Base-by-base conservation (phyloP, 2,113 vertebrate species). In the Perca schrenkii region DNA sequence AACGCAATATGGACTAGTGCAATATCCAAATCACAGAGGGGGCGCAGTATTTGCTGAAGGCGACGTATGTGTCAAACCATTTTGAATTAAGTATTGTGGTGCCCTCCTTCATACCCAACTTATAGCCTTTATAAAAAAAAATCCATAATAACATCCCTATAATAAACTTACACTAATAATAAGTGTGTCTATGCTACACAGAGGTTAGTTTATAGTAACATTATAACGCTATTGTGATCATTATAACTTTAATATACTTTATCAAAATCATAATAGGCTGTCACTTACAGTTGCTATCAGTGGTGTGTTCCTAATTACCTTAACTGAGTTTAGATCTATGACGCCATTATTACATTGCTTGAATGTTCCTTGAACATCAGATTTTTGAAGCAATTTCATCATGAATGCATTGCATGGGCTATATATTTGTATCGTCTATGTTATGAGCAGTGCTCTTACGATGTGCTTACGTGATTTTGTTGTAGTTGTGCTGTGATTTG, bases 211-310 rank as follows among this genome's bases (percentile, higher is more conserved):
- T 50, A 47, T 15, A 58, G 60, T 25, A 19, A 66, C 22, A 6
- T 60, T 12, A 21, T 50, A 36, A 73, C 25, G 25, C 4, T 16
- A 28, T 40, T 60, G 16, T 67, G 15, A 77, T 34, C 25, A 77
- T 49, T 31, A 57, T n/a, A 47, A 13, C 63, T 49, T 31, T 25
- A 21, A 52, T 40, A 2, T 63, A 2, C 56, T 61, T n/a, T 36
- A 34, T 62, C 4, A 74, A 34, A 62, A 74, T 62, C 25, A 73
- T 60, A 61, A 43, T 11, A 40, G 34, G 34, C 54, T 43, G 16
- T 60, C 22, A 2, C 13, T 68, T 34, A 31, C 22, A 47, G 22
- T 50, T 46, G 36, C 0, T 8, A n/a, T 72, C n/a, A 28, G 10
- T 47, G 25, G 13, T 25, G 8, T 40, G 28, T 50, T 36, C 61